Base-by-base conservation (phyloP, 2,888 invertebrate genomes). In the Cetonia aurata region DNA sequence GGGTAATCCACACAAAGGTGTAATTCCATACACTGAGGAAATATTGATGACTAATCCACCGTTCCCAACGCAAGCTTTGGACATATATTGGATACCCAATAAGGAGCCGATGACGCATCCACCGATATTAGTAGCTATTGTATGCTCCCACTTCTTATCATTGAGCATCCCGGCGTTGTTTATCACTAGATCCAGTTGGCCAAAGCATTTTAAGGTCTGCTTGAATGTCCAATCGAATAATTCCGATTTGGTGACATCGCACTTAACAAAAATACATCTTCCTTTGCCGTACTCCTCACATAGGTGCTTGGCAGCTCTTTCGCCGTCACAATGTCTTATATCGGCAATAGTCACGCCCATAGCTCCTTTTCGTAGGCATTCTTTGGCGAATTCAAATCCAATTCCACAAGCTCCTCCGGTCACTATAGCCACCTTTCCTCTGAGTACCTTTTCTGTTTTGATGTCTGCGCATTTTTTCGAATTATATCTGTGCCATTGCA, bases 81-180 rank as follows among this genome's bases (percentile, higher is more conserved):
- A 85, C 88, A 90, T 87, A 77, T 87, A 86, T 60, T 88, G 84
- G 79, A 87, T 83, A 44, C 86, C 89, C 50, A 88, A 84, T 10
- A 86, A 73, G 0, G 86, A 85, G 75, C 87, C 85, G 12, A 80
- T 74, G 12, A 86, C 79, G 1, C 83, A 80, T 6, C 85, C 86
- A 74, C 79, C 80, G 73, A 84, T 75, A 73, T 85, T 84, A 3
- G 81, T 81, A 25, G 78, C 90, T 33, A 93, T 89, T 83, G 92
- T 91, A 8, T 90, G 85, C 80, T 93, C 92, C 92, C 93, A 93
- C 79, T 91, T 89, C 75, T 90, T 85, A 79, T 93, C 92, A 81
- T 92, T 91, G 89, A 92, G 90, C 52, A 93, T 89, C 1, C 93
- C 93, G 4, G 93, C 93, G 81, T 93, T 93, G 83, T 93, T 94